Evolutionary conservation across 2,113 vertebrate genomes (phyloP).

Genomic region (Trichechus manatus): DNA sequence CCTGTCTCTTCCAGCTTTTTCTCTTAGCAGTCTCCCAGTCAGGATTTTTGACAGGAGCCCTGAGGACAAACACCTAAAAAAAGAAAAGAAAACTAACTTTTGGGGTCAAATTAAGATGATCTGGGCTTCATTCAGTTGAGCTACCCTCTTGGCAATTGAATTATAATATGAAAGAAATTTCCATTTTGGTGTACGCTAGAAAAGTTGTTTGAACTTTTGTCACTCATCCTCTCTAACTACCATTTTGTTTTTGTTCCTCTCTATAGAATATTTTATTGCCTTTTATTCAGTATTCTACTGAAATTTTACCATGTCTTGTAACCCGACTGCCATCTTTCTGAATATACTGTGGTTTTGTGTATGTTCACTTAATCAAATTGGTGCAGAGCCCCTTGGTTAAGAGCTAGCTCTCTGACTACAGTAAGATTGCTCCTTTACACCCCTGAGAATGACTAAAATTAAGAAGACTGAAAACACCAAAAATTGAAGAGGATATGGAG

Average conservation of each 20-base stretch:
- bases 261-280: not conserved
- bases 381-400: not conserved
- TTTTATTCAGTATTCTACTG: not conserved
- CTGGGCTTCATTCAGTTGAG: constrained; percentile 15
- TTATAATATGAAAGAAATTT: constrained; percentile 47
- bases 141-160: not conserved
- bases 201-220: constrained; percentile 49
- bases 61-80: constrained; percentile 70
- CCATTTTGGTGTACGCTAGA: constrained; percentile 25
- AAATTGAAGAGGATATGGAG: not conserved
- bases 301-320: not conserved
- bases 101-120: constrained; percentile 56
- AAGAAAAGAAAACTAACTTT: not conserved
- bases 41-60: constrained; percentile 79
- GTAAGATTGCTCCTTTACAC: not conserved
- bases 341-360: not conserved
- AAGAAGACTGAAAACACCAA: not conserved
- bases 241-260: not conserved
- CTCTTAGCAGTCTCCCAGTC: constrained; percentile 58
- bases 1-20: constrained; percentile 12
- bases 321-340: not conserved
- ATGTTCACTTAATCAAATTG: not conserved
- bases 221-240: not conserved
- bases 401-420: not conserved
- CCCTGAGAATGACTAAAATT: not conserved